Conservation (phyloP, 2,113 vertebrate species). For the Alouatta palliata region DNA sequence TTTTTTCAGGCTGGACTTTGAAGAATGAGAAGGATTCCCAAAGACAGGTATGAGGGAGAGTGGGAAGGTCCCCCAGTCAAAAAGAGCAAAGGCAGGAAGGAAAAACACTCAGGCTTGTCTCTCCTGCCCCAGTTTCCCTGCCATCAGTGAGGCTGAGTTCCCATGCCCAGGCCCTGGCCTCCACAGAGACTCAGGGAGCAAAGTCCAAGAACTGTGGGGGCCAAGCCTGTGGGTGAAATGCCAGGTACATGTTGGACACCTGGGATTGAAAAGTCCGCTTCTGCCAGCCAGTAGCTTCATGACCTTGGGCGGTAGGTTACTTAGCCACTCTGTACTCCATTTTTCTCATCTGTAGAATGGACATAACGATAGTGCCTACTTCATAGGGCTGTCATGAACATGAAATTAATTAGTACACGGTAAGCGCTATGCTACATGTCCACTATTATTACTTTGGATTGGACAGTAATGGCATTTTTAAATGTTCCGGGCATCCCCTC, state of each 20-base stretch:
- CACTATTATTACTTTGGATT: neutral
- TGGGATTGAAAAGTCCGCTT: neutral
- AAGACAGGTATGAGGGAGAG: neutral
- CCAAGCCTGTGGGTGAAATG: neutral
- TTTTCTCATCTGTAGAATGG: neutral
- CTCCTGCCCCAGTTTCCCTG: neutral
- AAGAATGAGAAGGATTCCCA: neutral
- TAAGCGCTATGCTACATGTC: neutral
- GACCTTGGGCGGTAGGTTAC: fast-evolving
- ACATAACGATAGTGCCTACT: neutral
- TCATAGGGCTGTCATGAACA: neutral
- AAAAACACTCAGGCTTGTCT: neutral
- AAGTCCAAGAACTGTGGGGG: neutral
- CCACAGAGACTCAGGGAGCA: neutral
- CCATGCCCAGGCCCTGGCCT: neutral
- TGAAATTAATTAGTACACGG: neutral
- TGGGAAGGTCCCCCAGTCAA: neutral
- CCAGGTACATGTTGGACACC: fast-evolving
- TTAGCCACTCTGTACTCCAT: neutral
- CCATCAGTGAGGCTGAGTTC: neutral
- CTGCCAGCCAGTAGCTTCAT: neutral
- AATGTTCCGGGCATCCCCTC: neutral
- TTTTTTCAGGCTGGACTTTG: neutral
- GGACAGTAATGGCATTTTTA: neutral
- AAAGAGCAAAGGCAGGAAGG: neutral